phyloP scores from a whole-genome alignment of 2,888 invertebrate genomes.

The Drosophila antonietae region DNA sequence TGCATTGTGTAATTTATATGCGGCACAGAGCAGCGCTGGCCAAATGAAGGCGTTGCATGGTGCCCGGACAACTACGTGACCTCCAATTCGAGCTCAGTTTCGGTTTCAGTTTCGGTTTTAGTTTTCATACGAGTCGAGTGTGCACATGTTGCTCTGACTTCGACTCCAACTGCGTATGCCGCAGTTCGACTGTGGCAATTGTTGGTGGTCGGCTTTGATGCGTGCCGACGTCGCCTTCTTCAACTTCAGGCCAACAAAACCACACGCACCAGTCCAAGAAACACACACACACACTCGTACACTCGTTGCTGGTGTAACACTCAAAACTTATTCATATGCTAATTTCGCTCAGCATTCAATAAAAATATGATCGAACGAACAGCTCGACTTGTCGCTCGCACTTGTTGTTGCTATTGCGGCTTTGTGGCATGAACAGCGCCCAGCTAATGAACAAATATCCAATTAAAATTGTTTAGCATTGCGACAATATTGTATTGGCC shows the following conservation, averaged over 20 bases:
- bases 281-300: constrained; percentile 22
- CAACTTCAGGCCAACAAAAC: constrained; percentile 38
- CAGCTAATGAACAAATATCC: constrained; percentile 65
- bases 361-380: constrained; percentile 48
- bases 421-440: constrained; percentile 31
- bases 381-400: constrained; percentile 25
- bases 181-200: constrained; percentile 14
- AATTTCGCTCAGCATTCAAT: constrained; percentile 64
- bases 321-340: constrained; percentile 73
- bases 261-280: constrained; percentile 49
- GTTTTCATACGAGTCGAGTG: constrained; percentile 61
- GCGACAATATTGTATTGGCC: constrained; percentile 56
- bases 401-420: constrained; percentile 57
- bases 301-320: constrained; percentile 35
- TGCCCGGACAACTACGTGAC: constrained; percentile 72
- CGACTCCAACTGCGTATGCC: neutral
- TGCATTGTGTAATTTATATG: constrained; percentile 78
- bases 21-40: constrained; percentile 47
- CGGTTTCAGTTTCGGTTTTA: constrained; percentile 55
- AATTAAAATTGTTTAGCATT: constrained; percentile 70
- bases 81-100: constrained; percentile 72
- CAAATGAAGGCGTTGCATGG: constrained; percentile 66
- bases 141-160: constrained; percentile 64
- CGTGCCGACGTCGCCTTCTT: constrained; percentile 61
- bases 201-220: constrained; percentile 72